Base-by-base conservation (phyloP, 2,113 vertebrate species). In the Atherinomorus stipes region DNA sequence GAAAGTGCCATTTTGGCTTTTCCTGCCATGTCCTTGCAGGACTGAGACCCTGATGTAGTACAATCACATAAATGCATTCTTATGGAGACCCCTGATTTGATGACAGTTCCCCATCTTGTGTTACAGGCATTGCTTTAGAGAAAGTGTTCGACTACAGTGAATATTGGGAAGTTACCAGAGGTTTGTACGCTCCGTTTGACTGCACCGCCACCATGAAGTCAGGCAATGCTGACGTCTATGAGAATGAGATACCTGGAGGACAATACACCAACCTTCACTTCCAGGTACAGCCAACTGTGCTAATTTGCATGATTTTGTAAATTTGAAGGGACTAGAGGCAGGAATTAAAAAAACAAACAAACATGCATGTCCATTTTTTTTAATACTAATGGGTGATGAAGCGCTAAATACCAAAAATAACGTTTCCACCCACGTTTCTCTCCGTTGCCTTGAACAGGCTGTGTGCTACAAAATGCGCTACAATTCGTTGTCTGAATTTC, bases 251-350 rank as follows among this genome's bases (percentile, higher is more conserved):
- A 78, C 98, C 98, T 0, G 98, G 98, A 0, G 98, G 98, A 5
- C 98, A 99, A 82, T 99, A 99, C 91, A 98, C 98, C 88, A 99
- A 99, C 94, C 96, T 99, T n/a, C 98, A 99, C 92, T 99, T 99
- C 93, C 98, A 93, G 90, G 91, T 92, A 49, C 57, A 28, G 0
- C 8, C 2, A 64, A 16, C 58, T 65, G 4, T 61, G 51, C 0
- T n/a, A 21, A 12, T 12, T 13, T 5, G 47, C 18, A 2, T 9
- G 9, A 26, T 62, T n/a, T 58, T 66, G 8, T 57, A 28, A 16
- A 18, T 28, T 31, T n/a, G n/a, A n/a, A n/a, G n/a, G n/a, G n/a
- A n/a, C n/a, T n/a, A n/a, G n/a, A n/a, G n/a, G n/a, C n/a, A n/a
- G n/a, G n/a, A n/a, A n/a, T n/a, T n/a, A n/a, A n/a, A n/a, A n/a